Evolutionary conservation across 2,888 invertebrate species (phyloP).

Genomic region (Ormyrus labotus): DNA sequence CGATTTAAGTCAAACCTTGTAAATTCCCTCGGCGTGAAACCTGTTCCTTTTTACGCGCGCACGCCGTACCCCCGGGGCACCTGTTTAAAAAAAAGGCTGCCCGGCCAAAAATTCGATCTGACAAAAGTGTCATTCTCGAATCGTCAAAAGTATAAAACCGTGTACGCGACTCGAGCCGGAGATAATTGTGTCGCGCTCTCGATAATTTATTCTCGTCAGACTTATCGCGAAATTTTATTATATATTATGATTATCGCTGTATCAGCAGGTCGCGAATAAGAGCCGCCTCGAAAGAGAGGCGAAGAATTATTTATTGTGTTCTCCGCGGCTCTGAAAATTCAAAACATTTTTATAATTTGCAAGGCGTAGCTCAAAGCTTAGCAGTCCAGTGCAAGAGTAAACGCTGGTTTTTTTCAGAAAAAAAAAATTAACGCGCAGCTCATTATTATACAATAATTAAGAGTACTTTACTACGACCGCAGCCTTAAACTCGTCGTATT

Average conservation of each 20-base stretch:
- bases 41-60: conserved; percentile 17
- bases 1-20: conserved; percentile 32
- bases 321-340: too few species aligned
- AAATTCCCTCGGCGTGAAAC: conserved; percentile 15
- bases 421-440: too few species aligned
- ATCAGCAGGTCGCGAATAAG: background rate
- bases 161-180: conserved; percentile 22
- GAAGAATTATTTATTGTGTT: background rate
- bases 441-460: too few species aligned
- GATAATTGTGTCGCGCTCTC: conserved; percentile 42
- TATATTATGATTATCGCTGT: background rate
- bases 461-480: too few species aligned
- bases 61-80: conserved; percentile 9
- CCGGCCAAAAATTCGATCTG: conserved; percentile 39
- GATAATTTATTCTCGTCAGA: conserved; percentile 28
- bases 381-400: too few species aligned
- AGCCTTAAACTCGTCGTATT: too few species aligned
- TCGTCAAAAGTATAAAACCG: conserved; percentile 36
- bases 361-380: too few species aligned
- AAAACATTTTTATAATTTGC: too few species aligned
- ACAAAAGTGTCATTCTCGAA: conserved; percentile 39
- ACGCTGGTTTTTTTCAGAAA: too few species aligned
- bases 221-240: conserved; percentile 24
- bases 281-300: background rate
- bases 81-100: conserved; percentile 1